Base-by-base conservation (phyloP, 2,888 invertebrate species). In the Danaus chrysippus region DNA sequence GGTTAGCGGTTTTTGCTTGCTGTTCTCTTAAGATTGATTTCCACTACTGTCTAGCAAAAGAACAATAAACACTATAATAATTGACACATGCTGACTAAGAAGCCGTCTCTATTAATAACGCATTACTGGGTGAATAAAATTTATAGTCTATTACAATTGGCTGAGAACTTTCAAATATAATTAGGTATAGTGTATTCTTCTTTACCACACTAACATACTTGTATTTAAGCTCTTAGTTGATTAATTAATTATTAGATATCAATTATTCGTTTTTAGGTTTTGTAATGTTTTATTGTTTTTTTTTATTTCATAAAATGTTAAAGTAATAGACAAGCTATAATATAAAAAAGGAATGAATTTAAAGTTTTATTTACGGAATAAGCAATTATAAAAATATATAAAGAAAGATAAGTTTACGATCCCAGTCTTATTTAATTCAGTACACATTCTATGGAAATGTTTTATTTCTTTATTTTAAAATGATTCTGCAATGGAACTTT, bases 1-100 rank as follows among this genome's bases (percentile, higher is more conserved):
- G 82, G 81, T 81, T 84, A 85, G 84, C 82, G 84, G 85, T 85
- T 83, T 86, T 87, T 84, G 77, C 75, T 76, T 74, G 76, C 74
- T 78, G 81, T 78, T 86, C 84, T 82, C 80, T 75, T 83, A 74
- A 79, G 78, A 86, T 85, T 83, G 82, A 85, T 84, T 85, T 86
- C 82, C 83, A 81, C 86, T 85, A 85, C 84, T 81, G 78, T 73
- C 74, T 72, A 74, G 71, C 74, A 76, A 76, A 49, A 74, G 78
- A 80, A 81, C 81, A 79, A 76, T 81, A 83, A 79, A 78, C 80
- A 77, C 77, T 76, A 70, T 71, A 79, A 77, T 84, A 81, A 86
- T 84, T 80, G 79, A 73, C 73, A 77, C 75, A 76, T 76, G 73
- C 71, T 59, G 63, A 61, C 66, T 54, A 61, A 63, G 64, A 73